Evolutionary conservation across 2,113 vertebrate species (phyloP).

Genomic region (Carassius auratus): DNA sequence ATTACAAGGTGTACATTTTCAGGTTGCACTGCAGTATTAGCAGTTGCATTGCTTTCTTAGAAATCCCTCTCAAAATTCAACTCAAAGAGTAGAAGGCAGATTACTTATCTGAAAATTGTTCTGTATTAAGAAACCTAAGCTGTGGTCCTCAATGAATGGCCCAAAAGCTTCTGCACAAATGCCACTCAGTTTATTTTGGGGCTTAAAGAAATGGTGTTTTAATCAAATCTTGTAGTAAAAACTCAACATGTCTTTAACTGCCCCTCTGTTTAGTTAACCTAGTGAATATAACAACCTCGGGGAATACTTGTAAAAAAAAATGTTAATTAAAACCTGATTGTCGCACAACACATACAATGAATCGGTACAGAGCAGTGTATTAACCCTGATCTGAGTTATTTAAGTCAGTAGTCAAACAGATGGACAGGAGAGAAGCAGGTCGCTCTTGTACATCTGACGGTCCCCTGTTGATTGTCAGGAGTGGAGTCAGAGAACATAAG

Average conservation of each 20-base stretch:
- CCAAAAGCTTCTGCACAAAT: slow-evolving; percentile 48
- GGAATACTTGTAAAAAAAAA: background rate
- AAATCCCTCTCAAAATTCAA: slow-evolving; percentile 43
- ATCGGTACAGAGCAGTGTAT: background rate
- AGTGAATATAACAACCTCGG: background rate
- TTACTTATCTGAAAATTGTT: slow-evolving; percentile 50
- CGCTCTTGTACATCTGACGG: slow-evolving; percentile 23
- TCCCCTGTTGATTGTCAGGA: slow-evolving; percentile 51
- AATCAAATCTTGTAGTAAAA: slow-evolving; percentile 62
- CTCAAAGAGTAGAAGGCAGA: slow-evolving; percentile 34
- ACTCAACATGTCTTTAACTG: slow-evolving; percentile 36
- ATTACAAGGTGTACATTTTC: background rate
- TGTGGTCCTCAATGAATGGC: slow-evolving; percentile 43
- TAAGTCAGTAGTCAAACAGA: background rate
- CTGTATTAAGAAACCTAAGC: slow-evolving; percentile 45
- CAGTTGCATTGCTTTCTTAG: slow-evolving; percentile 37
- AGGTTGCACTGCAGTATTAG: background rate
- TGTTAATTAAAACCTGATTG: background rate
- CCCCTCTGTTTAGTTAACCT: slow-evolving; percentile 48
- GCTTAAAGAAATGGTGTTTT: slow-evolving; percentile 55
- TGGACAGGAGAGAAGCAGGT: slow-evolving; percentile 27
- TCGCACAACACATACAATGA: background rate
- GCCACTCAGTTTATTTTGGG: slow-evolving; percentile 41
- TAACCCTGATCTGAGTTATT: background rate
- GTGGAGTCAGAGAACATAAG: slow-evolving; percentile 65